Conservation (phyloP, 1,140 invertebrate genomes). For the Macrobrachium rosenbergii region DNA sequence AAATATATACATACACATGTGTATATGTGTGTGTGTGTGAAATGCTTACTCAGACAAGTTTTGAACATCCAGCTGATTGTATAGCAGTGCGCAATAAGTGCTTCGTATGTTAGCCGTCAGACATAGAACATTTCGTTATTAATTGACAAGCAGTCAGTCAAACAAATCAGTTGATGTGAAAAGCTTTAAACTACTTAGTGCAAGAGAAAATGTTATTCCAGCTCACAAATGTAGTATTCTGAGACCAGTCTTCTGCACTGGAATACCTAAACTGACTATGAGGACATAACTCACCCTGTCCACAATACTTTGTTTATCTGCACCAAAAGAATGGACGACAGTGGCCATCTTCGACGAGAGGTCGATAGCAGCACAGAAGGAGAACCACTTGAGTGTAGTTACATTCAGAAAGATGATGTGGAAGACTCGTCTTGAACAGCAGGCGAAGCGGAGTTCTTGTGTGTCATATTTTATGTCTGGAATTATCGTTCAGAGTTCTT, state of each 20-base stretch:
- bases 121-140: too few relatives aligned
- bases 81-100: too few relatives aligned
- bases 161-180: too few relatives aligned
- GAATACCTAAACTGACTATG: too few relatives aligned
- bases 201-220: too few relatives aligned
- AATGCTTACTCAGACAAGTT: too few relatives aligned
- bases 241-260: not conserved
- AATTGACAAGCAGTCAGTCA: too few relatives aligned
- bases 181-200: not conserved
- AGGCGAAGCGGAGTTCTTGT: conserved; percentile 21
- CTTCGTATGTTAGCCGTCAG: too few relatives aligned
- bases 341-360: not conserved
- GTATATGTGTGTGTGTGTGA: too few relatives aligned
- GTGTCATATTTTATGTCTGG: conserved; percentile 25
- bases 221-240: not conserved
- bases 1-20: too few relatives aligned
- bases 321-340: not conserved
- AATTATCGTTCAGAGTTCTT: not conserved
- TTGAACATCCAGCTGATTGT: too few relatives aligned
- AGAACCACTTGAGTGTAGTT: conserved; percentile 21
- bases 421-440: conserved; percentile 37
- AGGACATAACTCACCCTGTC: not conserved
- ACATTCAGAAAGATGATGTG: not conserved
- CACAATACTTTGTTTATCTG: not conserved
- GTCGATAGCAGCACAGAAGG: conserved; percentile 33